Base-by-base conservation (phyloP, 2,888 invertebrate species). In the Spilosoma lubricipeda region DNA sequence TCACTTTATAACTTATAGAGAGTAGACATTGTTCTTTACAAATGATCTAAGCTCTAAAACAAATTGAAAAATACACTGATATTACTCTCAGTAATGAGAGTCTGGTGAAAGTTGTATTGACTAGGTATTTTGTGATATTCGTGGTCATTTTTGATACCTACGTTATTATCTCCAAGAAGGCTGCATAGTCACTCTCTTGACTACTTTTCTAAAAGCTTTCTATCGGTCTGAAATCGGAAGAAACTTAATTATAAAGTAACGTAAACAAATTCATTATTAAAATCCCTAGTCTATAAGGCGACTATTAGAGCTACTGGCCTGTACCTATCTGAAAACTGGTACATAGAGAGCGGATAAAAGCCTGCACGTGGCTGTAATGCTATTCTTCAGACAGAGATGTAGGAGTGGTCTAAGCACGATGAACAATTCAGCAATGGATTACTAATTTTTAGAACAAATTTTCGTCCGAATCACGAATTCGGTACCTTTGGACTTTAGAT, bases 91-190 rank as follows among this genome's bases (percentile, higher is more conserved):
- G 63, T 63, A 63, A 63, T 63, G 63, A 63, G 63, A 15, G 63
- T 63, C 63, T 63, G 18, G 63, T 63, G 59, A 63, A 63, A 63
- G 59, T 63, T 63, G 27, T 30, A 63, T 63, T 63, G 59, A 63
- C 30, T 18, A 30, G 30, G 30, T 30, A 63, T 30, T 30, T 63
- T 63, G 59, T 63, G 59, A 63, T 63, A 30, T 63, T 63, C 30
- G 13, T 3, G 18, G 56, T 13, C 13, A 56, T 56, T 56, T 56
- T 56, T n/a, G 23, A 27, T 27, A n/a, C 56, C 27, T 23, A 52
- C 3, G 52, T 23, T 2, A 45, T 48, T 48, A 48, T 20, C 52
- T 23, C 20, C 9, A 23, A 23, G 52, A 7, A 52, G 52, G 52
- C 3, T 52, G 9, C 52, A 52, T 23, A 52, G 52, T 8, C 52